Evolutionary conservation across 2,888 invertebrate genomes (phyloP).

Genomic region (Lithodes maja): DNA sequence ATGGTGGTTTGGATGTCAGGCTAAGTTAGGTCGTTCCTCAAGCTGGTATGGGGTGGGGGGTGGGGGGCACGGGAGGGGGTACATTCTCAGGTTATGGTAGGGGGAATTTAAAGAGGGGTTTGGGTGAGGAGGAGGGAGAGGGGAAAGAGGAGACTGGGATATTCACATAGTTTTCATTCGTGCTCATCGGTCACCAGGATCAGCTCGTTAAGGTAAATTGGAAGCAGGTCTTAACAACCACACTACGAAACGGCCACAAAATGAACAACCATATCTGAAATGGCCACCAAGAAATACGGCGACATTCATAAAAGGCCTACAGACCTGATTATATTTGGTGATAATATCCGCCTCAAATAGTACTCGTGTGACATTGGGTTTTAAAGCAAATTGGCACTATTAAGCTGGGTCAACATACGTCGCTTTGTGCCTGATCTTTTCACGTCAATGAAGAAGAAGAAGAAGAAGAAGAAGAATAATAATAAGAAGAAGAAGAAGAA

Average conservation of each 20-base stretch:
- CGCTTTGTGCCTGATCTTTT: too few relatives aligned
- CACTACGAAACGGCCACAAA: too few relatives aligned
- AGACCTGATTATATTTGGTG: too few relatives aligned
- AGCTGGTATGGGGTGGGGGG: background rate
- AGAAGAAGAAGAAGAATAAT: background rate
- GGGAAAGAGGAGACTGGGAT: background rate
- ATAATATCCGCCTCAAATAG: too few relatives aligned
- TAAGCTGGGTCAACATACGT: too few relatives aligned
- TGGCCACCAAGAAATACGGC: too few relatives aligned
- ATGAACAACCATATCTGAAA: too few relatives aligned
- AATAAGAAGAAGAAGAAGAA: background rate
- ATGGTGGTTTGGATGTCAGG: slow-evolving; percentile 39
- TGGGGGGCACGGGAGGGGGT: background rate
- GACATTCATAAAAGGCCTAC: too few relatives aligned
- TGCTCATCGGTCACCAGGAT: background rate
- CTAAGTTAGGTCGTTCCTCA: slow-evolving; percentile 43
- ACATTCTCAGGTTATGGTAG: background rate
- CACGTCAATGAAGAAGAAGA: background rate
- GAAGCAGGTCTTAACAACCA: too few relatives aligned
- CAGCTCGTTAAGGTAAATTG: too few relatives aligned
- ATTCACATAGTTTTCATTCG: background rate
- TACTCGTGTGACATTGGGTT: too few relatives aligned
- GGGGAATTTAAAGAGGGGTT: background rate
- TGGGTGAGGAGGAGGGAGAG: background rate
- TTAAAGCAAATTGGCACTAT: too few relatives aligned